Evolutionary conservation across 2,888 invertebrate genomes (phyloP).

Genomic region (Napeogenes sylphis): DNA sequence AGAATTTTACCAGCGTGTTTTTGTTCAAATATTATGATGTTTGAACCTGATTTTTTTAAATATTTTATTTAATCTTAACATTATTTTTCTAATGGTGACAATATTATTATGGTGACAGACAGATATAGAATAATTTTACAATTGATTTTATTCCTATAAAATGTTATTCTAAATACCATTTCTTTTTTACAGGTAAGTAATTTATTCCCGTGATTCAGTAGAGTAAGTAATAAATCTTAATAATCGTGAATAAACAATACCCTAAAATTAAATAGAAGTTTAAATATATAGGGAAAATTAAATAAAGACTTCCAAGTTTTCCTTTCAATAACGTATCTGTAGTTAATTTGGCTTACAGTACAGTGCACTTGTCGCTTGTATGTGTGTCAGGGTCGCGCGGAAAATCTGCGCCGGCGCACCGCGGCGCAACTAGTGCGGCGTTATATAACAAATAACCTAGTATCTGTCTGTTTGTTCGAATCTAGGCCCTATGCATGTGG

Average conservation of each 20-base stretch:
- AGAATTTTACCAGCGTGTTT: slow-evolving; percentile 45
- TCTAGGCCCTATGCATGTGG: slow-evolving; percentile 11
- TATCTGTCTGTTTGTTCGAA: slow-evolving; percentile 9
- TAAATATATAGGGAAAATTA: background rate
- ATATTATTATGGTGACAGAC: too few species aligned
- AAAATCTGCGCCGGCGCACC: slow-evolving; percentile 36
- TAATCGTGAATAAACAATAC: too few species aligned
- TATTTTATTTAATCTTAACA: background rate
- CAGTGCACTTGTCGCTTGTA: slow-evolving; percentile 40
- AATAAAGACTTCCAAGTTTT: background rate
- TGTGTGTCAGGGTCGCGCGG: slow-evolving; percentile 40
- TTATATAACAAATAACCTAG: slow-evolving; percentile 20
- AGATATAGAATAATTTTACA: too few species aligned
- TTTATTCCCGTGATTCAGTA: background rate
- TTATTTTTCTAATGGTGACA: too few species aligned
- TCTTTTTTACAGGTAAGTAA: slow-evolving; percentile 52
- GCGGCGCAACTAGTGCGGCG: slow-evolving; percentile 23
- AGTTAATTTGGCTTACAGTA: slow-evolving; percentile 22
- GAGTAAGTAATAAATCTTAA: background rate
- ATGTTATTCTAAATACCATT: slow-evolving; percentile 5
- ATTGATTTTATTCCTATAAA: too few species aligned
- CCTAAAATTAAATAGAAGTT: too few species aligned
- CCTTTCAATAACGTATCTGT: background rate
- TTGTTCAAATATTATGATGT: slow-evolving; percentile 18
- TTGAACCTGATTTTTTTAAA: background rate